Evolutionary conservation across 2,888 invertebrate species (phyloP), one percentile per base, ranked within the genome.

Genomic region (Stenichneumon culpator): DNA sequence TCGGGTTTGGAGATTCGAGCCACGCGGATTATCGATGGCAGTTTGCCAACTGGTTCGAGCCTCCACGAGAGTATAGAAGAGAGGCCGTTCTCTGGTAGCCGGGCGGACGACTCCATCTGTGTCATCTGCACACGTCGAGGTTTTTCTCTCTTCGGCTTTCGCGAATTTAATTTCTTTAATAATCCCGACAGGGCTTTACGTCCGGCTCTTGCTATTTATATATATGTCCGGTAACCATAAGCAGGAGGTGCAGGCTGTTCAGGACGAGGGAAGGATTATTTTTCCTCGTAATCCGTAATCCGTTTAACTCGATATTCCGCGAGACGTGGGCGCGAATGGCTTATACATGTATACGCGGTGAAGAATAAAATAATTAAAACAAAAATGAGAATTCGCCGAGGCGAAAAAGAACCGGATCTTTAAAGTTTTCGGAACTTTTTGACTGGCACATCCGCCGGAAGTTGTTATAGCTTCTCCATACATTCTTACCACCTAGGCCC

Each of bases 371-470:
- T 57, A 47, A 75, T 72, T 28, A 3, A 28, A 67, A 81, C 63
- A 25, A 9, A 57, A 39, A n/a, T n/a, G 16, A 47, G 44, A 63
- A n/a, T 14, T 36, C 32, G 57, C n/a, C 36, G 65, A 32, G 11
- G 2, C 63, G 28, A 19, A 11, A 28, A 77, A 68, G 60, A 60
- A 82, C 11, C 14, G 78, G 70, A 32, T 69, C 75, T 83, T 77
- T 79, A 67, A 67, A 63, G 68, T 67, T 78, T 87, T 87, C 63
- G 25, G 65, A 83, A 74, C 60, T 32, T 79, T 69, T 79, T 85
- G 89, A 91, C 88, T 88, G 91, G 88, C 90, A 89, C 87, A 87
- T 92, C 91, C 92, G 90, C 87, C 90, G 92, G 92, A 92, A 91
- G 89, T 90, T 86, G 87, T 89, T 89, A 90, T 91, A 89, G 83